Evolutionary conservation across 2,797 vertebrate genomes (phyloP).

Genomic region (Platalea minor): DNA sequence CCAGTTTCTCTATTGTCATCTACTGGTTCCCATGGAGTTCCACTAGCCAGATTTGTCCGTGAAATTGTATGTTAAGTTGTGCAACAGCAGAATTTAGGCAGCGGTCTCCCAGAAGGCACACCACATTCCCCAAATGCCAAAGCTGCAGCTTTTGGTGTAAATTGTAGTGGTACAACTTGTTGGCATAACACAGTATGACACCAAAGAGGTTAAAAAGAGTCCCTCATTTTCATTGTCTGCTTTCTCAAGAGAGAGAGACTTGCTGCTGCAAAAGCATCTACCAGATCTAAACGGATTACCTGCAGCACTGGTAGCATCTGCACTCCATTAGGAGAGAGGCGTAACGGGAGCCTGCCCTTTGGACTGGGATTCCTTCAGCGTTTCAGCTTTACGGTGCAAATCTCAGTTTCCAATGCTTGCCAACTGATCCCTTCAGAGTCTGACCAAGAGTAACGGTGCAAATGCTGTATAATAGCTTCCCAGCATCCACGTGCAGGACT

Average conservation of each 20-base stretch:
- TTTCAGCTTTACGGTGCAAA: background rate
- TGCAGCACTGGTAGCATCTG: conserved; percentile 45
- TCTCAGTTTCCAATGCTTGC: background rate
- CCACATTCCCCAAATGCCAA: background rate
- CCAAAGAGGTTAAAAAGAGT: background rate
- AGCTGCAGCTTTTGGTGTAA: background rate
- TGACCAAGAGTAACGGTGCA: background rate
- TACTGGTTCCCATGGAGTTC: background rate
- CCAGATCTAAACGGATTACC: background rate
- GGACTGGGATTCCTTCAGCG: background rate
- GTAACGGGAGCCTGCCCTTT: background rate
- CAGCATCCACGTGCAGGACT: background rate
- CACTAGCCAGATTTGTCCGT: background rate
- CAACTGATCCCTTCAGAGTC: background rate
- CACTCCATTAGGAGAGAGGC: background rate
- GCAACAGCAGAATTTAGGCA: background rate
- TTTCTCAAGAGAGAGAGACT: background rate
- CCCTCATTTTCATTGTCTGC: background rate
- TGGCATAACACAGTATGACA: background rate
- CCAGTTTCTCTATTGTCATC: background rate
- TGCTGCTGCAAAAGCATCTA: background rate
- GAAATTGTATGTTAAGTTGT: background rate
- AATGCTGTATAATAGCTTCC: background rate
- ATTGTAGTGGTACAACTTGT: background rate
- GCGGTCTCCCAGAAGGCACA: background rate